A percentile compares a stretch with the other conserved stretches of the same genome.
phyloP scores from a whole-genome alignment of 1,140 invertebrate species.

The Nasonia giraulti region DNA sequence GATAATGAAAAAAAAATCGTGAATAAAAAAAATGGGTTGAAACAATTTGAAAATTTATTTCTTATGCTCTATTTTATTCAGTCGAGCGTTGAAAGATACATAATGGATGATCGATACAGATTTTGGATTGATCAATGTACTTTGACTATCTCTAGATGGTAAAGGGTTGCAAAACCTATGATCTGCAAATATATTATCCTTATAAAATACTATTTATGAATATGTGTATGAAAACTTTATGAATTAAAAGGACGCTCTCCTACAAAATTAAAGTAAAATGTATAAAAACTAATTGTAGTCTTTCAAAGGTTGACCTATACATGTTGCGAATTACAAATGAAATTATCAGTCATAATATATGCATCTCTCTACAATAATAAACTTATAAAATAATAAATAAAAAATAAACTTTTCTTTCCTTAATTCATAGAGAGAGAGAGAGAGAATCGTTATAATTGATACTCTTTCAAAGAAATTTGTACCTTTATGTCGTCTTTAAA shows the following conservation, averaged over 20 bases:
- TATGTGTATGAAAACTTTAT: constrained; percentile 50
- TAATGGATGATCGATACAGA: constrained; percentile 51
- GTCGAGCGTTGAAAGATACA: constrained; percentile 52
- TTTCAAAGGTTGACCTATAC: constrained; percentile 41
- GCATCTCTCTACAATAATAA: constrained; percentile 45
- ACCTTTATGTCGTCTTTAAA: constrained; percentile 46
- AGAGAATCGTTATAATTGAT: constrained; percentile 52
- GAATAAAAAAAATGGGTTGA: background rate
- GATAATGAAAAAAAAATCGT: background rate
- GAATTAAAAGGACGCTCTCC: constrained; percentile 39
- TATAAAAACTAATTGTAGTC: constrained; percentile 50
- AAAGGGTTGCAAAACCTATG: constrained; percentile 46
- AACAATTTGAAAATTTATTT: constrained; percentile 15
- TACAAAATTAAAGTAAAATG: constrained; percentile 50
- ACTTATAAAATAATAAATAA: constrained; percentile 53
- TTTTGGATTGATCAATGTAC: constrained; percentile 39
- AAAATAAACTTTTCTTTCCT: constrained; percentile 50
- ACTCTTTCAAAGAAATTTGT: constrained; percentile 48
- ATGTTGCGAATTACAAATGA: constrained; percentile 49
- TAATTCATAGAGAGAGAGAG: constrained; percentile 53
- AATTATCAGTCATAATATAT: constrained; percentile 40
- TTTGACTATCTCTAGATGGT: constrained; percentile 43
- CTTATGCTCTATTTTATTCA: constrained; percentile 53
- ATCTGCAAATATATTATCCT: constrained; percentile 50
- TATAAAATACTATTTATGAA: constrained; percentile 51